Base-by-base conservation (phyloP, 64 coral and sea anemone species). In the Acropora yongei region DNA sequence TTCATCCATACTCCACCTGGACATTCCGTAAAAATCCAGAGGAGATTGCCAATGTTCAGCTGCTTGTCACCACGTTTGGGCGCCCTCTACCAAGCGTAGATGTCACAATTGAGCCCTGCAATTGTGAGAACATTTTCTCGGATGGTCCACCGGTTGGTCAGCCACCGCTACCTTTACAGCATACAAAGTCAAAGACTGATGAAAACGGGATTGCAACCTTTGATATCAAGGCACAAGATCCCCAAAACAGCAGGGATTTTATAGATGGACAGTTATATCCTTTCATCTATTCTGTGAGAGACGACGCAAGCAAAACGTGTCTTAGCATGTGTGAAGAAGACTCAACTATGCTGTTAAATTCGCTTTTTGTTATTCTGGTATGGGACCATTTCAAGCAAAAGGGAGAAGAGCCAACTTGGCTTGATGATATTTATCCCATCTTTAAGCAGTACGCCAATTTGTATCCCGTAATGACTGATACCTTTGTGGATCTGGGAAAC, bases 211-310 rank as follows among this genome's bases (percentile, higher is more conserved):
- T 77, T 40, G 87, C 87, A 76, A 77, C 19, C 5, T 41, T 89
- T 77, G 47, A 55, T 4, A 77, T 89, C 6, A 4, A 20, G 63
- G 44, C 71, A 43, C 43, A 77, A 58, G 87, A 89, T 61, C 87
- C 74, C 1, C 43, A 55, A 5, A 78, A 77, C 78, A 49, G 49
- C 18, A 75, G 87, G 47, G 50, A 0, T 2, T 78, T 55, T 41
- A 76, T 89, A 4, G 87, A 89, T 77, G 87, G 87, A 9, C 87
- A 89, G 39, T 19, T 89, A 2, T 89, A 89, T 89, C 46, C 74
- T 16, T 77, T 77, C 61, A 43, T 55, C 4, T 89, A 77, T 44
- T 89, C 72, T 5, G 5, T 89, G 6, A 55, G 1, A 30, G 50
- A 76, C 2, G 13, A 42, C 46, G 10, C 41, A 76, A 88, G 57